A percentile compares a stretch with the other conserved stretches of the same genome.
These are phyloP conservation scores for Champsocephalus gunnari DNA, from an alignment of 2,797 vertebrate species.

Conservation along the genomic window DNA sequence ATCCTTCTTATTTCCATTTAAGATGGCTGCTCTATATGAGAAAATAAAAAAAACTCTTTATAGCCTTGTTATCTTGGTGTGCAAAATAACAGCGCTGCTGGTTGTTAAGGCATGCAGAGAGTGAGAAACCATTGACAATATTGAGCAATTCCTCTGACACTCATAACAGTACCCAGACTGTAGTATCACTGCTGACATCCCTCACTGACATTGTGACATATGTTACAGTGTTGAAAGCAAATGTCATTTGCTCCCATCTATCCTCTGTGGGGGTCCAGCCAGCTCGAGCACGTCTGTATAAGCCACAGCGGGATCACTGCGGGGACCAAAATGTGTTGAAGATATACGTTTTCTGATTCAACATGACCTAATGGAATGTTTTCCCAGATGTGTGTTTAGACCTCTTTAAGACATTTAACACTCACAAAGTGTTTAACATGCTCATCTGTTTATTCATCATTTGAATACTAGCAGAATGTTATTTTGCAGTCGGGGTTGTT, in stretches of 20 bases:
- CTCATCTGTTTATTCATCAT: constrained; percentile 27
- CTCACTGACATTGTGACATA: constrained; percentile 48
- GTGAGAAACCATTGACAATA: constrained; percentile 38
- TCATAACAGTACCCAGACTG: constrained; percentile 47
- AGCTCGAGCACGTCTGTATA: constrained; percentile 21
- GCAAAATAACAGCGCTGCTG: constrained; percentile 24
- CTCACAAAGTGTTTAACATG: too few relatives aligned
- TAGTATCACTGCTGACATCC: constrained; percentile 38
- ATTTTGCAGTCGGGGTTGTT: constrained; percentile 17
- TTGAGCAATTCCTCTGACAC: constrained; percentile 41
- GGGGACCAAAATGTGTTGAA: constrained; percentile 17
- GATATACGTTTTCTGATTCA: constrained; percentile 26
- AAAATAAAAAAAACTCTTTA: constrained; percentile 3
- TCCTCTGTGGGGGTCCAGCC: constrained; percentile 42
- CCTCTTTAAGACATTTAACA: background rate
- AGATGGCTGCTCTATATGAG: constrained; percentile 20
- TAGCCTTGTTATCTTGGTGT: constrained; percentile 30
- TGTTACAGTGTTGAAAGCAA: constrained; percentile 56
- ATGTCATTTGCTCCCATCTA: constrained; percentile 53
- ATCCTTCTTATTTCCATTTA: constrained; percentile 50
- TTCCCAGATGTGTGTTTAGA: background rate
- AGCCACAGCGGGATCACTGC: constrained; percentile 35
- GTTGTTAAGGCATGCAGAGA: constrained; percentile 29
- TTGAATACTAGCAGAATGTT: constrained; percentile 2
- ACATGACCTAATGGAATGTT: constrained; percentile 5